phyloP scores from a whole-genome alignment of 2,888 invertebrate species.

The Idaea biselata region DNA sequence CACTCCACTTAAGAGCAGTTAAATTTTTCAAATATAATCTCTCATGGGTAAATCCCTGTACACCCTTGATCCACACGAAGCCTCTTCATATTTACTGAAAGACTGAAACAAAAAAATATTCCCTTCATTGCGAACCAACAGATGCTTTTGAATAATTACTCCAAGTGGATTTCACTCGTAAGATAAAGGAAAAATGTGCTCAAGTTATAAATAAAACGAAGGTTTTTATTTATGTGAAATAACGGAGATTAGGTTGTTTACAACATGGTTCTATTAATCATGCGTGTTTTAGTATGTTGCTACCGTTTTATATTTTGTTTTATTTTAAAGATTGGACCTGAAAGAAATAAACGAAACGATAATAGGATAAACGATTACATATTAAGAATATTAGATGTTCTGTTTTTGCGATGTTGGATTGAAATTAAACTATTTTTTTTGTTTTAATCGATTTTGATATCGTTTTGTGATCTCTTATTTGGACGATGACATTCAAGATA shows the following conservation, averaged over 20 bases:
- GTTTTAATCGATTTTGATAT: too few species aligned
- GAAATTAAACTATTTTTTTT: too few species aligned
- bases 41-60: neutral
- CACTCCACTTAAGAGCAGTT: neutral
- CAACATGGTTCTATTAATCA: neutral
- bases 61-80: conserved; percentile 4
- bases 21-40: conserved; percentile 1
- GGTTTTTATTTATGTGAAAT: conserved; percentile 7
- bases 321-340: too few species aligned
- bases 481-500: too few species aligned
- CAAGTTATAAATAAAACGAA: conserved; percentile 15
- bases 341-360: too few species aligned
- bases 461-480: too few species aligned
- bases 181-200: conserved; percentile 13
- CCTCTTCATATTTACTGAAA: conserved; percentile 18
- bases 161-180: conserved; percentile 12
- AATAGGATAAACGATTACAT: too few species aligned
- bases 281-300: neutral
- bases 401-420: too few species aligned
- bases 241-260: conserved; percentile 1
- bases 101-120: conserved; percentile 31
- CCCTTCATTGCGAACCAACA: conserved; percentile 57
- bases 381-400: too few species aligned
- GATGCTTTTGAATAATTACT: conserved; percentile 62
- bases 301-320: too few species aligned